Evolutionary conservation across 2,888 invertebrate species (phyloP).

Genomic region (Agelastica alni): DNA sequence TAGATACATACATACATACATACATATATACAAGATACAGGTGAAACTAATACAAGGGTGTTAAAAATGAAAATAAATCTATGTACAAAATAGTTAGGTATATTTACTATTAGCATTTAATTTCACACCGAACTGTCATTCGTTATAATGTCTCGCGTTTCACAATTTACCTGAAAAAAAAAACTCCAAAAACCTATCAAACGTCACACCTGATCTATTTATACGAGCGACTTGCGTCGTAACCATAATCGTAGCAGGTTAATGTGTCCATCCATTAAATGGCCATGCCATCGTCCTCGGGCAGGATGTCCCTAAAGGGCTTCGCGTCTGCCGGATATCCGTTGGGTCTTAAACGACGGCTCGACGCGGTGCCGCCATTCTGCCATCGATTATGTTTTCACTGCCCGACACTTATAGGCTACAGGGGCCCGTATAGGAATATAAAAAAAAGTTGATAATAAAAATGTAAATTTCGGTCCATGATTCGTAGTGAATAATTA

Average conservation of each 20-base stretch:
- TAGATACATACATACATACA: no score
- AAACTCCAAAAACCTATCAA: conserved; percentile 14
- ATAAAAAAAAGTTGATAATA: not conserved
- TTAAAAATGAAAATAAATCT: no score
- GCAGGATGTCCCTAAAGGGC: conserved; percentile 44
- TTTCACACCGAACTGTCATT: no score
- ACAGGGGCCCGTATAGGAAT: not conserved
- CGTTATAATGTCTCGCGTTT: conserved; percentile 7
- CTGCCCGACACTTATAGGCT: conserved; percentile 24
- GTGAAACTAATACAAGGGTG: no score
- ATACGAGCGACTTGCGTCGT: conserved; percentile 18
- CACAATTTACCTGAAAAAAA: conserved; percentile 4
- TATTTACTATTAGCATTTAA: no score
- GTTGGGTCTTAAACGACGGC: conserved; percentile 41
- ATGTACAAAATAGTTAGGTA: no score
- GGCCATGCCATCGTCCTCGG: conserved; percentile 29
- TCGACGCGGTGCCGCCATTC: conserved; percentile 13
- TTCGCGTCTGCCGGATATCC: conserved; percentile 43
- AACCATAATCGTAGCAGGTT: conserved; percentile 30
- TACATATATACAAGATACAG: no score
- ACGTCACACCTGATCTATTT: conserved; percentile 24
- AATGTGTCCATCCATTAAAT: conserved; percentile 41
- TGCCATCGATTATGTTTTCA: conserved; percentile 43
- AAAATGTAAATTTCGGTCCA: not conserved
- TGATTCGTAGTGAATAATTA: no score